Base-by-base conservation (phyloP, 2,888 invertebrate species). In the Eurois occulta region DNA sequence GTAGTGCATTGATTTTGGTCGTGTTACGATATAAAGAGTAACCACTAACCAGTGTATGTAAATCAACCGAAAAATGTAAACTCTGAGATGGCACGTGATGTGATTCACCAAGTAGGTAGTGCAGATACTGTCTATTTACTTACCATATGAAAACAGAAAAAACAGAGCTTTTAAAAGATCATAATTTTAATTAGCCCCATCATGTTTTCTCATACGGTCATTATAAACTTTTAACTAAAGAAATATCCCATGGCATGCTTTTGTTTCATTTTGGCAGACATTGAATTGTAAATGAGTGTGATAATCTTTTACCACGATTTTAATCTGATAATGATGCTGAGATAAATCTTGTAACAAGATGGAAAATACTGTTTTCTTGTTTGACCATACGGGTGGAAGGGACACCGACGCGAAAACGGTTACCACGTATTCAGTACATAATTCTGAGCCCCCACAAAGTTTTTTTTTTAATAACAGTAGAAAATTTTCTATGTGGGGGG, bases 281-380 rank as follows among this genome's bases (percentile, higher is more conserved):
- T 73, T 81, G n/a, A 86, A 83, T 81, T 81, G 75, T 72, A 72
- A 87, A 88, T 83, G 48, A 71, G 60, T 52, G 8, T 74, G 28
- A 43, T 71, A 80, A 77, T 71, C 24, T 78, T 78, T 46, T 58
- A 41, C 41, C 43, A 72, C 58, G 35, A 48, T 70, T 28, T 41
- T 60, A 18, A 67, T 43, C n/a, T 80, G 41, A 65, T n/a, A 55
- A 77, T 41, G 24, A 13, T 13, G 11, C 21, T 35, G 28, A 64
- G 8, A 41, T 41, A 38, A 46, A n/a, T 41, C 16, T 35, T 41
- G 2, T 41, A 10, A 66, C 28, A 24, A 28, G 5, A 43, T 35
- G 18, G 48, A 41, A 35, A 68, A 64, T n/a, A n/a, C 4, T 41
- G 16, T 65, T 35, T 35, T 35, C n/a, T n/a, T 38, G n/a, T 65